Conservation (phyloP, 2,797 vertebrate species). For the Peromyscus aztecus region DNA sequence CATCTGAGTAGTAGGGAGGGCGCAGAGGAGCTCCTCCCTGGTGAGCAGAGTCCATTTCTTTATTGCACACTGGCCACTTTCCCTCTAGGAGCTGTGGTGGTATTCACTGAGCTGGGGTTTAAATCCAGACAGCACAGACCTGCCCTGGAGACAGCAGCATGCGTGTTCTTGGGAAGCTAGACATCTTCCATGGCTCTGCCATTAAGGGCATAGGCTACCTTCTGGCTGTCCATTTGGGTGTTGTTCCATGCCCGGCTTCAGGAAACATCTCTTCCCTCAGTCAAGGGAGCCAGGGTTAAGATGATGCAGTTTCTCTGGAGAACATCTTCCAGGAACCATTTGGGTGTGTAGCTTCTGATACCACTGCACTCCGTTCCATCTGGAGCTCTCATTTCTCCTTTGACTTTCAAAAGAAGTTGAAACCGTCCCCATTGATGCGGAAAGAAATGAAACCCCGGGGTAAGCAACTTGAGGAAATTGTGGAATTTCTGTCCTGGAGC, state of each 20-base stretch:
- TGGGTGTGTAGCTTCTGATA: neutral
- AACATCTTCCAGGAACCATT: conserved; percentile 40
- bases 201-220: neutral
- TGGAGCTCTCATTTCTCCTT: conserved; percentile 7
- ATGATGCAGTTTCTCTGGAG: neutral
- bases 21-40: conserved; percentile 1
- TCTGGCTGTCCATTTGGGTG: neutral
- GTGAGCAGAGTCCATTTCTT: conserved; percentile 25
- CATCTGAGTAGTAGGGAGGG: conserved; percentile 44
- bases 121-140: neutral
- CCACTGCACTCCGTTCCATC: neutral
- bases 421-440: conserved; percentile 17
- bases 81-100: neutral
- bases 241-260: neutral
- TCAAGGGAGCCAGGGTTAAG: neutral
- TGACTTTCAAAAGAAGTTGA: conserved; percentile 32
- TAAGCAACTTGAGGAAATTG: conserved; percentile 8
- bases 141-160: neutral
- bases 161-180: neutral
- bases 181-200: rapidly evolving
- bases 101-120: neutral
- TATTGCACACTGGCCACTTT: neutral
- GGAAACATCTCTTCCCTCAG: neutral
- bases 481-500: conserved; percentile 68
- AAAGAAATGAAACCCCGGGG: conserved; percentile 63